Conservation (phyloP, 2,797 vertebrate species). For the Enteromius viviparus region DNA sequence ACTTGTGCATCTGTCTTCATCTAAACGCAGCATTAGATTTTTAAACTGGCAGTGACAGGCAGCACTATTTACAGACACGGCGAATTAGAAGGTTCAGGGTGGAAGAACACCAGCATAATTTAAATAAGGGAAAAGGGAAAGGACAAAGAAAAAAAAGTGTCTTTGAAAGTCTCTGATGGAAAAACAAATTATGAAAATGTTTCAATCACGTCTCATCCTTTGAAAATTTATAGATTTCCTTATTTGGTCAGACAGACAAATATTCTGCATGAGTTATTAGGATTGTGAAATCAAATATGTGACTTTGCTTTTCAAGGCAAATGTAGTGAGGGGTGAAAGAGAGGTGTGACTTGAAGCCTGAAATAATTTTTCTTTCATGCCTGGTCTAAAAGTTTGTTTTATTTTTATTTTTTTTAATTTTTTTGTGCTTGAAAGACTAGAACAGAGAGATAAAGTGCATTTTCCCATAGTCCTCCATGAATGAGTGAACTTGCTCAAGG, state of each 20-base stretch:
- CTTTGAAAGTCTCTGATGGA: neutral
- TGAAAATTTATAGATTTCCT: slow-evolving; percentile 6
- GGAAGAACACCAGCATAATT: slow-evolving; percentile 8
- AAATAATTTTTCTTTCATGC: slow-evolving; percentile 17
- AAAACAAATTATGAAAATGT: slow-evolving; percentile 23
- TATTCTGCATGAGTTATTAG: slow-evolving; percentile 18
- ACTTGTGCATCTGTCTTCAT: slow-evolving; percentile 47
- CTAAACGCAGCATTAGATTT: slow-evolving; percentile 32
- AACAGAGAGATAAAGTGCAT: slow-evolving; percentile 9
- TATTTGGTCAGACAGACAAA: slow-evolving; percentile 1
- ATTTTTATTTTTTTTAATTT: neutral
- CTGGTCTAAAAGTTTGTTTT: slow-evolving; percentile 19
- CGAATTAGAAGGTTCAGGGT: slow-evolving; percentile 7
- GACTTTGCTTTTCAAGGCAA: neutral
- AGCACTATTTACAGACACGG: slow-evolving; percentile 21
- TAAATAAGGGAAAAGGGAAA: slow-evolving; percentile 3
- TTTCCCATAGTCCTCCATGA: neutral
- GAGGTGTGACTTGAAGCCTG: slow-evolving; percentile 10
- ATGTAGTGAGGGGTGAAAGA: slow-evolving; percentile 16
- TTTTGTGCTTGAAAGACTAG: slow-evolving; percentile 12
- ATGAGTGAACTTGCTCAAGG: slow-evolving; percentile 20
- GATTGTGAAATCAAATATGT: slow-evolving; percentile 11
- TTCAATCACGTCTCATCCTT: slow-evolving; percentile 11
- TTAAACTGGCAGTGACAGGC: slow-evolving; percentile 31
- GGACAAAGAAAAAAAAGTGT: neutral